Base-by-base conservation (phyloP, 92 coral and sea anemone genomes). In the Epizoanthus illoricatus region DNA sequence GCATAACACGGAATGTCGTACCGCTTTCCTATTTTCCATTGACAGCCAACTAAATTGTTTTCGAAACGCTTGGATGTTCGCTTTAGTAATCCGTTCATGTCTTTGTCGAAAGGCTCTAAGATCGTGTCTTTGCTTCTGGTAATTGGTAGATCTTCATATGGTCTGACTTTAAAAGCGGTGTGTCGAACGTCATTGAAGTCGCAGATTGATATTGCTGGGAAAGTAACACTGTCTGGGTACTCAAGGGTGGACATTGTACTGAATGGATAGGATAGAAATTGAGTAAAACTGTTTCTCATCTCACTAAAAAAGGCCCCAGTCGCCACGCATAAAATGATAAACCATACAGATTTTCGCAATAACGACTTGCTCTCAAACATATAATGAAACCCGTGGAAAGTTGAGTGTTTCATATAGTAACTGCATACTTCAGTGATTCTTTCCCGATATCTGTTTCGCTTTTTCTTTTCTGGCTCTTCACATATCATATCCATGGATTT, bases 141-240 rank as follows among this genome's bases (percentile, higher is more conserved):
- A 24, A 40, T 1, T 47, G 76, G 13, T 28, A 47, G 40, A 28
- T 40, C 79, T 4, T 73, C 55, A 59, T 18, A 65, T 17, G 43
- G 56, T 20, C 40, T 19, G 56, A 58, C 85, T 47, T 85, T 73
- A 33, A 62, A 73, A 17, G 88, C 81, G 39, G 88, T 80, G 83
- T 64, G 84, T 65, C 94, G 87, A n/a, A 88, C 69, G 76, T 93
- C 94, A 64, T 92, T 85, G 36, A 93, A 86, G 80, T 91, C 94
- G 81, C 97, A 93, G 20, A 93, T 83, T 12, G 97, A 88, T n/a
- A 93, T 84, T 0, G 97, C 97, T 12, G 97, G 97, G 80, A 84
- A 85, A 18, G 74, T 73, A 28, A 93, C 36, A 64, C 52, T 74
- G 24, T 81, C 81, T 0, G 97, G 90, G 75, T 90, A 93, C 43